These are phyloP conservation scores for Macrophya alboannulata DNA, from an alignment of 2,888 invertebrate species.

Conservation along the genomic window DNA sequence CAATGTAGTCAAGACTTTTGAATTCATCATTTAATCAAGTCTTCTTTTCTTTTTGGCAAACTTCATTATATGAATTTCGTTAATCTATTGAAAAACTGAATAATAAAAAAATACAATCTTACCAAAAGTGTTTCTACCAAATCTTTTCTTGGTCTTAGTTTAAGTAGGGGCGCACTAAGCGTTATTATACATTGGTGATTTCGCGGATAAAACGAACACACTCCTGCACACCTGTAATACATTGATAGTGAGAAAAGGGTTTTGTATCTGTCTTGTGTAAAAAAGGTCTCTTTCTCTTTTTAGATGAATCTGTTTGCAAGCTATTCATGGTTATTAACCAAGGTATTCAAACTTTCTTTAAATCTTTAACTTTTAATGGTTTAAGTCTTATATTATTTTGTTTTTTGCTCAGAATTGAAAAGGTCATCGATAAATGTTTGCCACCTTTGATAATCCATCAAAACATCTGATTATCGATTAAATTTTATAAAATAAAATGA, in stretches of 20 bases:
- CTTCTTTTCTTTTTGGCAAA: conserved; percentile 5
- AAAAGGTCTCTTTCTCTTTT: too few relatives aligned
- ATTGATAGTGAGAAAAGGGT: conserved; percentile 33
- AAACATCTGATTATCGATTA: conserved; percentile 70
- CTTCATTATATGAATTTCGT: background rate
- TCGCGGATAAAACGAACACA: conserved; percentile 89
- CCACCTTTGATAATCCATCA: background rate
- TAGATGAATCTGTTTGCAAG: too few relatives aligned
- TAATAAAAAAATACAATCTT: conserved; percentile 64
- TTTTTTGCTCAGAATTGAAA: background rate
- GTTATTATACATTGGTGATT: conserved; percentile 91
- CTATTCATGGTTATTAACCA: too few relatives aligned
- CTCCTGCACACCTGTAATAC: conserved; percentile 84
- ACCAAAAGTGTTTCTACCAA: conserved; percentile 97
- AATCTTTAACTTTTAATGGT: too few relatives aligned
- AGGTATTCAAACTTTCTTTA: too few relatives aligned
- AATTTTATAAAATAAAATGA: background rate
- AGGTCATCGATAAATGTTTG: background rate
- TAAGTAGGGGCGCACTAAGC: conserved; percentile 95
- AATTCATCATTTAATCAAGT: background rate
- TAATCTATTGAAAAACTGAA: background rate
- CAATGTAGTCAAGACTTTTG: background rate
- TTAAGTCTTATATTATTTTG: too few relatives aligned
- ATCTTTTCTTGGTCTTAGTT: conserved; percentile 96
- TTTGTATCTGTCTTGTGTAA: too few relatives aligned